Conservation (phyloP, 2,797 vertebrate species). For the Sebastes cheni region DNA sequence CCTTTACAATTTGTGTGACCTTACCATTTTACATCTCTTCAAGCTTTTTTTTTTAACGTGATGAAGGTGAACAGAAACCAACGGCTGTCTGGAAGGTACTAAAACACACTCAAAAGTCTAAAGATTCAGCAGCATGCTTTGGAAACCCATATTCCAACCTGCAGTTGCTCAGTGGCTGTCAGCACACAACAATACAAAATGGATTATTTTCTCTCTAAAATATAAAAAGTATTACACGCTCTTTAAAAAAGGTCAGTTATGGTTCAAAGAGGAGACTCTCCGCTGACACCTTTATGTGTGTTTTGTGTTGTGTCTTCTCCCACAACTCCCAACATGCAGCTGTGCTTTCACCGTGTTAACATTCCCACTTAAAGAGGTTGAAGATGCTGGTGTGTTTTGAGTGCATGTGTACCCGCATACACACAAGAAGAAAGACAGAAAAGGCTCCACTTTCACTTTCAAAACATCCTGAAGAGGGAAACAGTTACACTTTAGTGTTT, state of each 20-base stretch:
- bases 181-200: background rate
- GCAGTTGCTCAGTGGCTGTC: no score
- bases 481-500: slow-evolving; percentile 16
- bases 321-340: slow-evolving; percentile 17
- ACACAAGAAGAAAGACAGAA: background rate
- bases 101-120: background rate
- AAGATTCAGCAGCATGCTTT: background rate
- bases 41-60: no score
- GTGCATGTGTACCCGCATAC: slow-evolving; percentile 10
- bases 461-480: slow-evolving; percentile 68
- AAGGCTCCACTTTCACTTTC: slow-evolving; percentile 58
- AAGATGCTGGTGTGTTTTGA: background rate
- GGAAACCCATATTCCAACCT: background rate
- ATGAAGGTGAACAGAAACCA: no score
- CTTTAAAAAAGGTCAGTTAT: slow-evolving; percentile 13
- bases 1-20: no score
- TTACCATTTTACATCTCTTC: no score
- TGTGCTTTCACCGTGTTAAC: slow-evolving; percentile 29
- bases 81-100: no score
- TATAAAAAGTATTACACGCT: background rate
- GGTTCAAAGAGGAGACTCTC: background rate
- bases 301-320: slow-evolving; percentile 3
- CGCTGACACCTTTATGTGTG: background rate
- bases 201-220: background rate
- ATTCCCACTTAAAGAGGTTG: slow-evolving; percentile 32